A percentile compares a stretch with the other conserved stretches of the same genome.
Evolutionary conservation across 2,888 invertebrate species (phyloP).

Genomic region (Meandrusa payeni): DNA sequence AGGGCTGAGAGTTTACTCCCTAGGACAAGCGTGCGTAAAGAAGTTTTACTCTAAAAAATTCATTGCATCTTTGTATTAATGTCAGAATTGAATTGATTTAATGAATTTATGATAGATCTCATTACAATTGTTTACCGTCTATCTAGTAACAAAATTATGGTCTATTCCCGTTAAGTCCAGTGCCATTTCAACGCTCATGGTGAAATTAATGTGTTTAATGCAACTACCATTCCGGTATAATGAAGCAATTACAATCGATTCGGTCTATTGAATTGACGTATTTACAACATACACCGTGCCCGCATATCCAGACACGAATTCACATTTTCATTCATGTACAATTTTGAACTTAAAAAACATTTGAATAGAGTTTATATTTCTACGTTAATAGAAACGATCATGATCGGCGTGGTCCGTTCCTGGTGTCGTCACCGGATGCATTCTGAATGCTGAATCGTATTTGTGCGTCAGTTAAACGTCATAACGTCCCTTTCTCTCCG

Average conservation of each 20-base stretch:
- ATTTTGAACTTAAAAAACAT: not conserved
- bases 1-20: too few species aligned
- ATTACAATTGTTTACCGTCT: too few species aligned
- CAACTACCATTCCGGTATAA: slow-evolving; percentile 31
- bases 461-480: slow-evolving; percentile 62
- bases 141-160: not conserved
- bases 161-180: not conserved
- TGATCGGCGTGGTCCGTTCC: slow-evolving; percentile 24
- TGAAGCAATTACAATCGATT: slow-evolving; percentile 30
- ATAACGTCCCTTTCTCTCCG: slow-evolving; percentile 44
- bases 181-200: not conserved
- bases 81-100: too few species aligned
- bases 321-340: slow-evolving; percentile 11
- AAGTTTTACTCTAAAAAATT: too few species aligned
- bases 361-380: not conserved
- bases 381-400: slow-evolving; percentile 12
- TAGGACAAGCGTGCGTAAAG: too few species aligned
- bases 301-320: slow-evolving; percentile 18
- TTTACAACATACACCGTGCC: slow-evolving; percentile 23
- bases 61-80: too few species aligned
- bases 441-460: slow-evolving; percentile 41
- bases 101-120: too few species aligned
- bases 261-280: slow-evolving; percentile 34
- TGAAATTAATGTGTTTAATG: slow-evolving; percentile 21
- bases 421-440: slow-evolving; percentile 60